Conservation (phyloP, 2,113 vertebrate species). For the Patagioenas fasciata region DNA sequence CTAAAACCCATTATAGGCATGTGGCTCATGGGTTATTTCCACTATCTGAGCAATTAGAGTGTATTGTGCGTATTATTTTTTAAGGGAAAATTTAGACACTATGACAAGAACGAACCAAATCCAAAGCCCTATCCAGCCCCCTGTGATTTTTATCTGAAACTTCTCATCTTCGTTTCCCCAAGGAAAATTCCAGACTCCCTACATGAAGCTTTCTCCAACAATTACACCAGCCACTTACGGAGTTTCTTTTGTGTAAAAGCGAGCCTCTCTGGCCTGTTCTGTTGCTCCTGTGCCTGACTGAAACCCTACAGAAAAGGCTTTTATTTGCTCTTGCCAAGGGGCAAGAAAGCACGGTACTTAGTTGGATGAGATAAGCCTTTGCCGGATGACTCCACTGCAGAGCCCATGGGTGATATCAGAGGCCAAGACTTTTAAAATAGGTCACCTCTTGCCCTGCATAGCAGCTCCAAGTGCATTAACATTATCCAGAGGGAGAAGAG, state of each 20-base stretch:
- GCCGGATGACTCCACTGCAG: neutral
- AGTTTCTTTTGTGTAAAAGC: neutral
- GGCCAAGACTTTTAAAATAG: neutral
- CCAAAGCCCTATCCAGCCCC: neutral
- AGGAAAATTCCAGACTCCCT: neutral
- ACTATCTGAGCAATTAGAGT: neutral
- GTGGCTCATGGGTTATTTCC: neutral
- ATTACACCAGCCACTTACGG: neutral
- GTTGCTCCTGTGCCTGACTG: neutral
- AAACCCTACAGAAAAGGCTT: neutral
- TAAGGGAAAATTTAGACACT: neutral
- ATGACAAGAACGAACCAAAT: neutral
- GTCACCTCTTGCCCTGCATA: conserved; percentile 11
- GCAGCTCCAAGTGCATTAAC: conserved; percentile 29
- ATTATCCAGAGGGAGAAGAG: neutral
- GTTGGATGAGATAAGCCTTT: conserved; percentile 19
- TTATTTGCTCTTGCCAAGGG: neutral
- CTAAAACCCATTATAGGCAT: neutral
- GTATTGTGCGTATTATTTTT: neutral
- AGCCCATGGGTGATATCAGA: conserved; percentile 15
- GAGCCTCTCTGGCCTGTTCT: neutral
- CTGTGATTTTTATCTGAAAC: neutral
- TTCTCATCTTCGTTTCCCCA: neutral
- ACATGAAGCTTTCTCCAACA: neutral
- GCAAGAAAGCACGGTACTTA: neutral